Evolutionary conservation across 2,113 vertebrate species (phyloP), one percentile per base, ranked within the genome.

Genomic region (Campylorhamphus procurvoides): DNA sequence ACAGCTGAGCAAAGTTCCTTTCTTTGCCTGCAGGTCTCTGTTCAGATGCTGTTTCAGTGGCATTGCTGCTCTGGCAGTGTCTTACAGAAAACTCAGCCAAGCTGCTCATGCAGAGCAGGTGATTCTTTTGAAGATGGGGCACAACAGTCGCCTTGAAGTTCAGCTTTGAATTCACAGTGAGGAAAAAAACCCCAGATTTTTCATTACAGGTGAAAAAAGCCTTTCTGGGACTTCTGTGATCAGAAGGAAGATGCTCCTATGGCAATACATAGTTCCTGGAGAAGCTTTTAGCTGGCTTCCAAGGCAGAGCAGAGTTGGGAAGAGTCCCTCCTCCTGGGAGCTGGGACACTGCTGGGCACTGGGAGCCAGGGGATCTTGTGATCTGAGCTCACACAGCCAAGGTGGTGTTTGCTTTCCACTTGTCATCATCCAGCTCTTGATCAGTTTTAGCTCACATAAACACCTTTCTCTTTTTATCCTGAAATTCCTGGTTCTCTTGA

Each of bases 271-370:
- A 35, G 58, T 33, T 84, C 79, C 56, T 37, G 67, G 77, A 80
- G 93, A 95, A 94, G 52, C 78, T 91, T 63, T 10, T 27, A 94
- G 64, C 46, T 89, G 86, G 14, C 58, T 91, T 93, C 93, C 89
- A 60, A 90, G 52, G 35, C 35, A 35, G 80, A 89, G 82, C 82
- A 68, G 60, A 72, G 1, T 4, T 15, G 92, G 84, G 86, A 79
- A 59, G 87, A 82, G 60, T 93, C 68, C 79, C 91, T 90, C 31
- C 94, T 90, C 28, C 94, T 88, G 58, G 27, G 6, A 46, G 85
- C 85, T 94, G 96, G 71, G 96, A 92, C 89, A 50, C 92, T 46
- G 62, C 0, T 28, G 87, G 95, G 93, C 78, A 67, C 88, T 71
- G 33, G 0, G 28, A 86, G 84, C 89, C 90, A 80, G 77, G 2